These are phyloP conservation scores for Odontothrips loti DNA, from an alignment of 2,888 invertebrate species.

Conservation along the genomic window DNA sequence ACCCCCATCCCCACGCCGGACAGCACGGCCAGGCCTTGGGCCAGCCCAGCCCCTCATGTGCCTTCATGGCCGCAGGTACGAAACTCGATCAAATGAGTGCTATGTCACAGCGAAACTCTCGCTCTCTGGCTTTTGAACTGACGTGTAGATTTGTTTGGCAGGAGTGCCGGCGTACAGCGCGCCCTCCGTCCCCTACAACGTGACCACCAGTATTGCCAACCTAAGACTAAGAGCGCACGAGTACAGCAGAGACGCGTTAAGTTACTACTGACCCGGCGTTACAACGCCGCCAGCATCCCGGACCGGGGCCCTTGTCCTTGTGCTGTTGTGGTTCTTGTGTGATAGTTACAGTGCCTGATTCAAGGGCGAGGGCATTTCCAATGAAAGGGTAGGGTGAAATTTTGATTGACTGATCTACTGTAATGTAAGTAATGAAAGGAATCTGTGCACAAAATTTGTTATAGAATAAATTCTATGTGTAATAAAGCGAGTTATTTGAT, in stretches of 20 bases:
- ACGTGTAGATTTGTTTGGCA: conserved; percentile 30
- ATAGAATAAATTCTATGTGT: too few relatives aligned
- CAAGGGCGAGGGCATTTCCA: too few relatives aligned
- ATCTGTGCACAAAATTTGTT: too few relatives aligned
- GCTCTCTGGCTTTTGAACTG: not conserved
- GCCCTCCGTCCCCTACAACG: conserved; percentile 35
- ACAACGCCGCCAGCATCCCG: too few relatives aligned
- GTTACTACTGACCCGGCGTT: not conserved
- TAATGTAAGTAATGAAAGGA: too few relatives aligned
- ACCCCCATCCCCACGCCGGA: not conserved
- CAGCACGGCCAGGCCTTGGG: conserved; percentile 26
- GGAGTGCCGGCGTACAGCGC: conserved; percentile 34
- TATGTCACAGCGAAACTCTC: not conserved
- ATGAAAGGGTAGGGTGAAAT: too few relatives aligned
- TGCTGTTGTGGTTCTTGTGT: too few relatives aligned
- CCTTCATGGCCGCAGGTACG: conserved; percentile 40
- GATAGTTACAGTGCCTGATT: too few relatives aligned
- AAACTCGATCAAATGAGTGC: too few relatives aligned
- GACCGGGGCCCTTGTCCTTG: too few relatives aligned
- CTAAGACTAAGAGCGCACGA: conserved; percentile 59
- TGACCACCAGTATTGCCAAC: conserved; percentile 45
- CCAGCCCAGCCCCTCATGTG: conserved; percentile 37
- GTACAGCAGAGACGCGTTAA: conserved; percentile 40
- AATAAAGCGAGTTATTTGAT: too few relatives aligned
- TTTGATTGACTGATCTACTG: too few relatives aligned